These are phyloP conservation scores for Eriocheir sinensis DNA, from an alignment of 1,140 invertebrate genomes.

Conservation along the genomic window DNA sequence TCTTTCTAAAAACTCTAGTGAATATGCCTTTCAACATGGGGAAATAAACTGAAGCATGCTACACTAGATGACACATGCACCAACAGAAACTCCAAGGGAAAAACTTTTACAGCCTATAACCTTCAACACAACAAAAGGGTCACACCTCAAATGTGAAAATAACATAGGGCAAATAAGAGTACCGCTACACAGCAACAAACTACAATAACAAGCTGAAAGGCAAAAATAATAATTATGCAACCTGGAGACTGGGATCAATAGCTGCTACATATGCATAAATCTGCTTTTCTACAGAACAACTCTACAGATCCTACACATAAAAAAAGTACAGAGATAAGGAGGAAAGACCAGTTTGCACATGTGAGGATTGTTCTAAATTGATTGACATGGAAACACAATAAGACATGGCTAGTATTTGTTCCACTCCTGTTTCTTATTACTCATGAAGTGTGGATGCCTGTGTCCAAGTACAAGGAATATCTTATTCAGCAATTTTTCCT, in stretches of 20 bases:
- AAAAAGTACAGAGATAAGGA: background rate
- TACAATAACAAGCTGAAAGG: background rate
- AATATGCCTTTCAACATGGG: background rate
- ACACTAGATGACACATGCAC: background rate
- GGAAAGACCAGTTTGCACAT: background rate
- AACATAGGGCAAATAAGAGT: background rate
- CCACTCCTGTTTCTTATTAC: background rate
- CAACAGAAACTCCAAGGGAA: conserved; percentile 1
- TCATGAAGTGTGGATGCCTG: background rate
- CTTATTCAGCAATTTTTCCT: no score
- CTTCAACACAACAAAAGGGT: background rate
- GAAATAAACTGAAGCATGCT: background rate
- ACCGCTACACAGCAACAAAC: background rate
- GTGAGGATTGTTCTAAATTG: background rate
- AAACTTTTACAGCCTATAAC: background rate
- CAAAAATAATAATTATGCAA: conserved; percentile 27
- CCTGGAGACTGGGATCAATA: background rate
- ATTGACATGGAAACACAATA: background rate
- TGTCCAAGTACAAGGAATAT: background rate
- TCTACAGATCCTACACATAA: background rate
- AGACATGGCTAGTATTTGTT: background rate
- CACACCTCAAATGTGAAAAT: background rate
- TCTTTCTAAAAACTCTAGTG: background rate
- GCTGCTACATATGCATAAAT: background rate
- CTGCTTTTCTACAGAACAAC: background rate